phyloP scores from a whole-genome alignment of 2,888 invertebrate species.

The Lamproptera curius region DNA sequence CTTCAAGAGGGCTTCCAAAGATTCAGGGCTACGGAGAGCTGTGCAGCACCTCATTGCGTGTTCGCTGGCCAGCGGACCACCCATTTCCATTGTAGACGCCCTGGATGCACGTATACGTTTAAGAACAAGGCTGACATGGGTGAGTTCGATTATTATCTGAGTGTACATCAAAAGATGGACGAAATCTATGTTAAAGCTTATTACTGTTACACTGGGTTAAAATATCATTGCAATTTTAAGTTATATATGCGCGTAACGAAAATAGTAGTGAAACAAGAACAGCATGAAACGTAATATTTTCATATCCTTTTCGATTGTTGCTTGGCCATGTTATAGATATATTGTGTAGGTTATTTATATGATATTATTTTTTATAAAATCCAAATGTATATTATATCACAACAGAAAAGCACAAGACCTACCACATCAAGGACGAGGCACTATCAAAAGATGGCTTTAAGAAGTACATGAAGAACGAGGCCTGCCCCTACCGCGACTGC shows the following conservation, averaged over 20 bases:
- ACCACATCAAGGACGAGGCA: conserved; percentile 98
- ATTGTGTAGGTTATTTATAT: too few relatives aligned
- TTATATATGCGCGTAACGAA: too few relatives aligned
- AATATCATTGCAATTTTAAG: too few relatives aligned
- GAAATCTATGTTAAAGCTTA: too few relatives aligned
- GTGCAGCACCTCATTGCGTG: conserved; percentile 92
- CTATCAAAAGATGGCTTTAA: conserved; percentile 97
- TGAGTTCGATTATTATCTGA: conserved; percentile 74
- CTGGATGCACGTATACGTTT: conserved; percentile 96
- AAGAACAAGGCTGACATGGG: conserved; percentile 99
- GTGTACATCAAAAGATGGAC: too few relatives aligned
- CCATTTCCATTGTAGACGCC: conserved; percentile 96
- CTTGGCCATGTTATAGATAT: too few relatives aligned
- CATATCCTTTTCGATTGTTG: too few relatives aligned
- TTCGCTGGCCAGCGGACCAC: conserved; percentile 97
- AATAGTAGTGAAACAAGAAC: too few relatives aligned
- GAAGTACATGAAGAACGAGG: conserved; percentile 98
- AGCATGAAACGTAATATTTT: too few relatives aligned
- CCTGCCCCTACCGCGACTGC: conserved; percentile 94
- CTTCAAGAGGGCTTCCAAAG: conserved; percentile 98
- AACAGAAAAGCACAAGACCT: conserved; percentile 98
- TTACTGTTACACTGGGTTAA: too few relatives aligned
- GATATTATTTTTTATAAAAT: too few relatives aligned
- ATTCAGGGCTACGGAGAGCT: conserved; percentile 97
- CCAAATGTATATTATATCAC: too few relatives aligned